Evolutionary conservation across 2,888 invertebrate genomes (phyloP).

Genomic region (Pilophorus perplexus): DNA sequence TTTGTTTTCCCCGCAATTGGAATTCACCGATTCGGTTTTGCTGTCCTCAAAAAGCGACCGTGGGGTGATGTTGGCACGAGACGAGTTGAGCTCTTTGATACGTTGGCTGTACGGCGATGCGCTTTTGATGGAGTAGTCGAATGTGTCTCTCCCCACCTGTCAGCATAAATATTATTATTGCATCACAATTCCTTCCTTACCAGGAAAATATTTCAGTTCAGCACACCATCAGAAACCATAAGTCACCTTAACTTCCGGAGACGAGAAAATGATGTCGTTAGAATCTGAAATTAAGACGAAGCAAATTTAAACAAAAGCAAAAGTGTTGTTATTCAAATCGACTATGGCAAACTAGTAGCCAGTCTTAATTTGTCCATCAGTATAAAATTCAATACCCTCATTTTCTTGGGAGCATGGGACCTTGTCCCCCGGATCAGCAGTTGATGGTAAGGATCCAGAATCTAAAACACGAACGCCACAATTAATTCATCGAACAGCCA

Average conservation of each 20-base stretch:
- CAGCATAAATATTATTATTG: no score
- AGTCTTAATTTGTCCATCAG: no score
- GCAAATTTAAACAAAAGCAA: not conserved
- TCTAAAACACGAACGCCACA: no score
- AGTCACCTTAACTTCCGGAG: slow-evolving; percentile 21
- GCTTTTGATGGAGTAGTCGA: slow-evolving; percentile 26
- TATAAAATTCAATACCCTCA: no score
- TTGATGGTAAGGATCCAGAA: no score
- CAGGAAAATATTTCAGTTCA: not conserved
- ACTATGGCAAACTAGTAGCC: no score
- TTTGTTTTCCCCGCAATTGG: not conserved
- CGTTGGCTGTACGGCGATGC: not conserved
- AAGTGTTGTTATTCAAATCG: no score
- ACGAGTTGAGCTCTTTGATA: not conserved
- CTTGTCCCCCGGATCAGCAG: no score
- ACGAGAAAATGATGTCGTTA: slow-evolving; percentile 27
- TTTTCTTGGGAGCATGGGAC: no score
- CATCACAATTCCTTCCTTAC: not conserved
- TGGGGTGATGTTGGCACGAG: not conserved
- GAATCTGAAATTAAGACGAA: slow-evolving; percentile 7
- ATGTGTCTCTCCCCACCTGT: slow-evolving; percentile 22
- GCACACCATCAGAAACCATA: no score
- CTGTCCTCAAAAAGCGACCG: slow-evolving; percentile 6
- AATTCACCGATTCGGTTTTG: not conserved
- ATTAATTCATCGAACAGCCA: no score